Evolutionary conservation across 1,140 invertebrate species (phyloP), one percentile per base, ranked within the genome.

Genomic region (Notospermus geniculatus): DNA sequence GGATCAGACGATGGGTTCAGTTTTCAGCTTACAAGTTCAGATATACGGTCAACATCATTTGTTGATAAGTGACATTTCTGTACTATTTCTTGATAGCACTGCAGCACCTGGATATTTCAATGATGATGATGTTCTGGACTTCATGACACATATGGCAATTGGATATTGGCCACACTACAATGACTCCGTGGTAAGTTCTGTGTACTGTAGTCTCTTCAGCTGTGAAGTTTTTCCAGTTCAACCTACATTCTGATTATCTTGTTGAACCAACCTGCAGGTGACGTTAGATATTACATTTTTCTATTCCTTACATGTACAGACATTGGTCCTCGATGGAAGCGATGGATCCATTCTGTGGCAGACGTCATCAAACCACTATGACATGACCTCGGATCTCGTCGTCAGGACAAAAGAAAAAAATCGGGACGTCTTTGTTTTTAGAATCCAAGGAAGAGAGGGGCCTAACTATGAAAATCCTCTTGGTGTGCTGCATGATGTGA

Each of bases 71-170:
- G 4, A 4, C 32, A 36, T 36, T 4, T 7, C 4, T 36, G 15
- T 7, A 7, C 32, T 62, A 28, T 30, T 28, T 56, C 53, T 60
- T 71, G 70, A 13, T 65, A 79, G 75, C 43, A 68, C 73, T 22
- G 75, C 77, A 54, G 72, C 75, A 22, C 75, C 76, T 50, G 78
- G 77, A 5, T 73, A 75, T 62, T 80, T 77, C 65, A 63, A 79
- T 71, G 73, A 72, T 62, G 78, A 80, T 64, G 63, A 71, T 32
- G 45, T 61, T 17, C 36, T 76, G 22, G 78, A 80, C 59, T 77
- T 79, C 53, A 79, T 80, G 72, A 54, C 75, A 1, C 68, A 73
- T 27, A 70, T 68, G 67, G 71, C 70, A 59, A 27, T 41, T 9
- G 78, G 78, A 23, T 55, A 36, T 9, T 78, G 75, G 73, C 71